Evolutionary conservation across 2,113 vertebrate species (phyloP).

Genomic region (Okapia johnstoni): DNA sequence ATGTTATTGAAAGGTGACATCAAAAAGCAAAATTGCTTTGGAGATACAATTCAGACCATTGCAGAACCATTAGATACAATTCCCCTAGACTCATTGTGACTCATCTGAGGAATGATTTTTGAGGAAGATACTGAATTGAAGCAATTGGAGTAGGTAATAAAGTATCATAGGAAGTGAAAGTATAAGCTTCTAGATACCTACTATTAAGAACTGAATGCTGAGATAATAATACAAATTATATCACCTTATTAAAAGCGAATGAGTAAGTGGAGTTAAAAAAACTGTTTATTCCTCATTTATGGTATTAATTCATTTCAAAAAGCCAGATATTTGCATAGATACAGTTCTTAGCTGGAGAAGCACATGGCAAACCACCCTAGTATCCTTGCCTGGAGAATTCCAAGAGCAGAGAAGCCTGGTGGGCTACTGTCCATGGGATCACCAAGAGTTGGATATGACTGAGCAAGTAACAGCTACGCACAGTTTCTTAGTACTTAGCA

Average conservation of each 20-base stretch:
- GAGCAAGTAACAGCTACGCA: not conserved
- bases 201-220: not conserved
- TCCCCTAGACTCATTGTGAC: not conserved
- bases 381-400: not conserved
- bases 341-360: not conserved
- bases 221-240: not conserved
- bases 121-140: not conserved
- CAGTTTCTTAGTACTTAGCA: not conserved
- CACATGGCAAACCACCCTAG: rapidly evolving
- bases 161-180: not conserved
- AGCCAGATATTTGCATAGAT: not conserved
- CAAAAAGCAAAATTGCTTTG: not conserved
- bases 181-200: not conserved
- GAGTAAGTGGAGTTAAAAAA: not conserved
- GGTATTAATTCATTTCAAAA: not conserved
- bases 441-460: not conserved
- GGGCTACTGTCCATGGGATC: not conserved
- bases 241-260: not conserved
- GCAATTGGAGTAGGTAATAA: not conserved
- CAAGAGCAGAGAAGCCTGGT: not conserved
- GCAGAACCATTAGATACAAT: not conserved
- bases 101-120: not conserved
- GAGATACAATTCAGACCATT: constrained; percentile 40
- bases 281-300: constrained; percentile 25
- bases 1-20: not conserved